Base-by-base conservation (phyloP, 2,888 invertebrate species). In the Taphrorychus bicolor region DNA sequence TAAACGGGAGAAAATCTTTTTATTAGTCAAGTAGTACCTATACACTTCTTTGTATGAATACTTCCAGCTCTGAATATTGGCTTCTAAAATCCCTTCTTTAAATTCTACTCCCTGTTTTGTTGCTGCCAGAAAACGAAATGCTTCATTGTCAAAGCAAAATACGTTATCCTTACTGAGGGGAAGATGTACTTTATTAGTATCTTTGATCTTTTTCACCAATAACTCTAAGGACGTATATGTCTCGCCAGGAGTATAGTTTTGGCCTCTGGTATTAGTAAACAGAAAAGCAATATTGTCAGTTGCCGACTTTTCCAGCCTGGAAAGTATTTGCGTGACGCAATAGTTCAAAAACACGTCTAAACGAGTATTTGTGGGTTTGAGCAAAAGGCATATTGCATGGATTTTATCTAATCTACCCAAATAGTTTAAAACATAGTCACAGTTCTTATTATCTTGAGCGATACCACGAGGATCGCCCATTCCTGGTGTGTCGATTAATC, bases 141-240 rank as follows among this genome's bases (percentile, higher is more conserved):
- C 73, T 69, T 80, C 80, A 65, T 80, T 80, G 58, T 81, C 81
- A 48, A 80, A 75, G 57, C 79, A 80, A 60, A 80, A 81, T 2
- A 78, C 74, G 57, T 81, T 81, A 4, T 74, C 71, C 2, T 72
- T 17, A 17, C 64, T 53, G 3, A 64, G 21, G 3, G 64, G 64
- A 23, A 64, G 7, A 0, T 22, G 3, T 19, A 59, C 58, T n/a
- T 64, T 64, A 18, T 59, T 59, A 2, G 52, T 17, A 19, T 52
- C 53, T 21, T 64, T 59, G 9, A 64, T 58, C 4, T 52, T 58
- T 11, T 41, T 23, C 9, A 64, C 52, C 21, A 64, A 22, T 9
- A 64, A 2, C n/a, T 59, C 53, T 11, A 64, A 45, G n/a, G 64
- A 59, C 4, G 53, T 64, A 14, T 64, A 64, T 7, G 64, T 64